These are phyloP conservation scores for Entomobrya multifasciata DNA, from an alignment of 2,888 invertebrate species.

Conservation along the genomic window DNA sequence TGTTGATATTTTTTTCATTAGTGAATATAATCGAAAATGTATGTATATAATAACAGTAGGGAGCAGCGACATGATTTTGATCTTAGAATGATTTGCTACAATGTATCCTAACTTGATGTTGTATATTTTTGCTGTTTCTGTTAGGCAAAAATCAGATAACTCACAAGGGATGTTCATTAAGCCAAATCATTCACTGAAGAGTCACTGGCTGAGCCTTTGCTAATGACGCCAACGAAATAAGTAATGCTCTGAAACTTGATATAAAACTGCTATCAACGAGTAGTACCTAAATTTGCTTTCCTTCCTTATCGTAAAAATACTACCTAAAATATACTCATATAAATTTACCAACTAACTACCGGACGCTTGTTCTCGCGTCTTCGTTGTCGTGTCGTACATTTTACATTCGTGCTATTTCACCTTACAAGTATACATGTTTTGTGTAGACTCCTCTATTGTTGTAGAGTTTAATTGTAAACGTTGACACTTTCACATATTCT, in stretches of 20 bases:
- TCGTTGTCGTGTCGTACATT: too few relatives aligned
- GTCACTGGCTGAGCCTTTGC: constrained; percentile 47
- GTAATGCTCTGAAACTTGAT: background rate
- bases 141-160: constrained; percentile 48
- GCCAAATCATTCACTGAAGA: constrained; percentile 47
- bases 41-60: too few relatives aligned
- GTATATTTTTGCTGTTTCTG: background rate
- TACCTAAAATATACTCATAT: constrained; percentile 11
- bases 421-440: background rate
- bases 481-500: constrained; percentile 70
- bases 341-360: constrained; percentile 8
- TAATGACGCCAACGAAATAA: background rate
- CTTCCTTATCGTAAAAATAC: constrained; percentile 40
- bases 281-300: background rate
- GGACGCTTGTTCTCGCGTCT: constrained; percentile 26
- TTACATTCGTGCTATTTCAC: too few relatives aligned
- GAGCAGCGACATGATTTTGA: too few relatives aligned
- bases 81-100: constrained; percentile 4
- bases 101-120: too few relatives aligned
- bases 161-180: constrained; percentile 32
- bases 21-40: too few relatives aligned
- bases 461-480: constrained; percentile 33
- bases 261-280: background rate
- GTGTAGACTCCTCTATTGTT: background rate
- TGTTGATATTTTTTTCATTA: too few relatives aligned